Percentiles rank a stretch among this genome's conserved stretches.
Evolutionary conservation across 2,888 invertebrate species (phyloP).

Genomic region (Trichopoda pennipes): DNA sequence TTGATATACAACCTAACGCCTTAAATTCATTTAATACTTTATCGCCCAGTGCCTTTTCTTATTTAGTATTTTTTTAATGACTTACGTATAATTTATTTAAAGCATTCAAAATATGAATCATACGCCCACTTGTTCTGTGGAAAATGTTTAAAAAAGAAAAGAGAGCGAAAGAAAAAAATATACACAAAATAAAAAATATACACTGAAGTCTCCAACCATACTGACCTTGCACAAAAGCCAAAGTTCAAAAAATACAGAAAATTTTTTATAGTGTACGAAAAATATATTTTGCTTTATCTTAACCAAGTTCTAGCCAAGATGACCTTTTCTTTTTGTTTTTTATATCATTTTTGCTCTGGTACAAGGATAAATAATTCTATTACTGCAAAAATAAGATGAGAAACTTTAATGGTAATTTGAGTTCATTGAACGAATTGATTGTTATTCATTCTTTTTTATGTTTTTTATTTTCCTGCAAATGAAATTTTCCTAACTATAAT

Average conservation of each 20-base stretch:
- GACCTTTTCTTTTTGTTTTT: slow-evolving; percentile 34
- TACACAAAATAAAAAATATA: background rate
- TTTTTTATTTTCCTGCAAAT: background rate
- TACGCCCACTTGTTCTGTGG: too few species aligned
- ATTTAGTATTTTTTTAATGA: too few species aligned
- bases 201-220: background rate
- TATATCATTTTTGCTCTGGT: background rate
- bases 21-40: too few species aligned
- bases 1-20: too few species aligned
- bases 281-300: too few species aligned
- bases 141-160: too few species aligned
- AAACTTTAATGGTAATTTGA: slow-evolving; percentile 38
- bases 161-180: background rate
- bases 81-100: too few species aligned
- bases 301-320: background rate
- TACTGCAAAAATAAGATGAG: slow-evolving; percentile 11
- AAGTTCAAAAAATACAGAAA: slow-evolving; percentile 5
- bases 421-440: slow-evolving; percentile 48
- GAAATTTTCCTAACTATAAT: slow-evolving; percentile 19
- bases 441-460: background rate
- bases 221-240: slow-evolving; percentile 37
- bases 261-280: slow-evolving; percentile 5
- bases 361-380: slow-evolving; percentile 37
- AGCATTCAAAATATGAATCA: too few species aligned
- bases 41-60: too few species aligned